Evolutionary conservation across 23 tunicate genomes (phyloP), one percentile per base, ranked within the genome.

Genomic region (Aplidium turbinatum): DNA sequence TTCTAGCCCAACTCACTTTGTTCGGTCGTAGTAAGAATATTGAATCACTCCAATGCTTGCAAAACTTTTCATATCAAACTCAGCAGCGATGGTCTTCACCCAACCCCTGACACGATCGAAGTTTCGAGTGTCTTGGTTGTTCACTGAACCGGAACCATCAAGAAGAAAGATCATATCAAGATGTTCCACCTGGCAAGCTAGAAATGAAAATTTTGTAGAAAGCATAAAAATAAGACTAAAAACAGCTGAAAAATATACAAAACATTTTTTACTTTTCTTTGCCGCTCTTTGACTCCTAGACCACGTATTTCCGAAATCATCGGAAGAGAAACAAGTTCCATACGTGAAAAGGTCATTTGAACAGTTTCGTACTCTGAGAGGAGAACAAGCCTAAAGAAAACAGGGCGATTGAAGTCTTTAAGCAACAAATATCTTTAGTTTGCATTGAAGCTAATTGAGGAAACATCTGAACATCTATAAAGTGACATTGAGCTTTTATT

Each of bases 121-220:
- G 46, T 88, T 88, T 2, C 71, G 20, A 0, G 82, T 82, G 38
- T 87, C 86, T 4, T 40, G 25, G 18, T 30, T 58, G 1, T 33
- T 81, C 45, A 88, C 96, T 36, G 96, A 88, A 2, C 96, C 87
- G 21, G 96, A 88, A 64, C 96, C 96, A 36, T 88, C 96, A 68
- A 88, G 26, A 0, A 88, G 45, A 68, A 88, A 82, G 40, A 88
- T 75, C 38, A 88, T 33, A 34, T 88, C 96, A 31, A 88, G 69
- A 36, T 75, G 58, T 39, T 74, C 74, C 2, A 67, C 46, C 18
- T 86, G 94, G 46, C 94, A 87, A 22, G 23, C 93, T 86, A 52
- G n/a, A 40, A 61, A 61, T 61, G n/a, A 16, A n/a, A n/a, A n/a
- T n/a, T n/a, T n/a, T n/a, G n/a, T n/a, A n/a, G n/a, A n/a, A n/a